Evolutionary conservation across 1,140 invertebrate species (phyloP), one percentile per base, ranked within the genome.

Genomic region (Eufriesea mexicana): DNA sequence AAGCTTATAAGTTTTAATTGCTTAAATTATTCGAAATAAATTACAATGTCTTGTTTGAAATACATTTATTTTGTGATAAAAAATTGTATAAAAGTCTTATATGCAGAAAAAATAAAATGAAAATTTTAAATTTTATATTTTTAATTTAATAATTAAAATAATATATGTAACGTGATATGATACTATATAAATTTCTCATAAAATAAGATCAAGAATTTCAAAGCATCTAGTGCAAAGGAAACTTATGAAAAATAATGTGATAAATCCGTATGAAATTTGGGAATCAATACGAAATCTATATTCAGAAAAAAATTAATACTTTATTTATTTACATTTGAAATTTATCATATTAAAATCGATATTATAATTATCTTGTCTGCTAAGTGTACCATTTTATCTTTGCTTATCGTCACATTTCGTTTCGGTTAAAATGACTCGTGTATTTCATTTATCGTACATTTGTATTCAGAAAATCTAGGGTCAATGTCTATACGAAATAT

Each of bases 401-500:
- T 67, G 18, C 2, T 6, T 16, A 8, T 62, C 49, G 67, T 75
- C 57, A 9, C n/a, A 10, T 72, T 66, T 68, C 59, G 45, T 86
- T 82, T 57, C n/a, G 10, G 64, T 28, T 16, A 79, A 59, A n/a
- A 25, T n/a, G 42, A 47, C 20, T 49, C 10, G 47, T 20, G 16
- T 49, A n/a, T 35, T 18, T 51, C 7, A 25, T 67, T 78, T 81
- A 87, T 78, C 67, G 25, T 12, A 14, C 28, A 42, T 23, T 80
- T 68, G 67, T 84, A 71, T 51, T 62, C 5, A 35, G 45, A 73
- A 70, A 88, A 81, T 72, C 70, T 84, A 73, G 77, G 82, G 86
- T 87, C 82, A 88, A 77, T 57, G 77, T 66, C 73, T 79, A 70
- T 23, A 49, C 5, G 8, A 47, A 84, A 84, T 79, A 70, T 75